A percentile compares a stretch with the other conserved stretches of the same genome.
These are phyloP conservation scores for Piezodorus guildinii DNA, from an alignment of 1,140 invertebrate species.

Conservation along the genomic window DNA sequence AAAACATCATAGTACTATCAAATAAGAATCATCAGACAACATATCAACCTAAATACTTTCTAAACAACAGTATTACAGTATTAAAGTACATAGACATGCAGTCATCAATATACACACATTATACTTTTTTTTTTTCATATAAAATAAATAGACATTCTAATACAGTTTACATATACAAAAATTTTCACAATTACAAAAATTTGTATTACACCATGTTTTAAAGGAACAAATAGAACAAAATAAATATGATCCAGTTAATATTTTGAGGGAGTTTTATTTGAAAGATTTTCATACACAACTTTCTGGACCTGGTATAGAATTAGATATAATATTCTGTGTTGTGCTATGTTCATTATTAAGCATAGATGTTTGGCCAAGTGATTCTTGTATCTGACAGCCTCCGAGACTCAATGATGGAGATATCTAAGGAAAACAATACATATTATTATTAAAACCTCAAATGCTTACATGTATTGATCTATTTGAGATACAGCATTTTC, in stretches of 20 bases:
- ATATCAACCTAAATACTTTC: not conserved
- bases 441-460: not conserved
- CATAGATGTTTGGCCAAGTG: constrained; percentile 34
- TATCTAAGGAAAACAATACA: constrained; percentile 19
- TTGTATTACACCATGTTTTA: not conserved
- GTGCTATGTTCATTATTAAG: constrained; percentile 26
- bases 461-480: too few relatives aligned
- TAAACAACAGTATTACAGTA: not conserved
- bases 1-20: too few relatives aligned
- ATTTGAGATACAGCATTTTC: too few relatives aligned
- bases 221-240: constrained; percentile 1
- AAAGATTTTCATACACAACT: constrained; percentile 45
- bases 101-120: not conserved
- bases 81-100: not conserved
- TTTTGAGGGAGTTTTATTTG: not conserved
- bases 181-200: not conserved
- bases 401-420: constrained; percentile 23
- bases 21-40: too few relatives aligned
- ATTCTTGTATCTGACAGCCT: constrained; percentile 10
- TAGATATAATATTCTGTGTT: constrained; percentile 51
- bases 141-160: not conserved
- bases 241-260: not conserved
- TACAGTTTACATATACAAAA: not conserved
- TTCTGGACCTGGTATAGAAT: constrained; percentile 59
- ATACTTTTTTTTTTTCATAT: not conserved